A percentile compares a stretch with the other conserved stretches of the same genome.
Evolutionary conservation across 92 coral and sea anemone genomes (phyloP).

Genomic region (Porites lobata): DNA sequence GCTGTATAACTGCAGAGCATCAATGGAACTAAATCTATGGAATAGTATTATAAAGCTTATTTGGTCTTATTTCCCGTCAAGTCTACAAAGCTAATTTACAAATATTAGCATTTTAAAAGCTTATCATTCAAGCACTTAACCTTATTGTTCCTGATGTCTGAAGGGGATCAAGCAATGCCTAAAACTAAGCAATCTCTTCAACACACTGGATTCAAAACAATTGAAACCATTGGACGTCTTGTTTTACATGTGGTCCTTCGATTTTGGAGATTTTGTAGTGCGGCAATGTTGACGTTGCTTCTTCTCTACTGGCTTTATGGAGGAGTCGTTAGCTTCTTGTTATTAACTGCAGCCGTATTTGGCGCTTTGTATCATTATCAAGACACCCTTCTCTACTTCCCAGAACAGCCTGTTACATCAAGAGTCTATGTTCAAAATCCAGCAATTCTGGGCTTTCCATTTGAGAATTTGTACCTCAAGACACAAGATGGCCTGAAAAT

Average conservation of each 20-base stretch:
- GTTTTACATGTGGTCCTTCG: conserved; percentile 87
- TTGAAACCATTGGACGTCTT: conserved; percentile 88
- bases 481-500: conserved; percentile 95
- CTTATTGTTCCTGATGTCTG: conserved; percentile 53
- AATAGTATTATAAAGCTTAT: background rate
- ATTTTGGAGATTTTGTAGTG: conserved; percentile 97
- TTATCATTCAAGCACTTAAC: too few species aligned
- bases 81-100: too few species aligned
- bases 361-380: conserved; percentile 97
- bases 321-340: conserved; percentile 93
- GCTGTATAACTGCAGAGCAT: background rate
- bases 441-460: conserved; percentile 89
- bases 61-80: background rate
- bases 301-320: conserved; percentile 97
- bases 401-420: conserved; percentile 96
- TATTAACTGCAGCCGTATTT: conserved; percentile 92
- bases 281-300: conserved; percentile 90
- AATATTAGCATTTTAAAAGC: too few species aligned
- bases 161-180: conserved; percentile 72
- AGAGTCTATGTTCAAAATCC: conserved; percentile 97
- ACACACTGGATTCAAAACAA: conserved; percentile 94
- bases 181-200: conserved; percentile 75
- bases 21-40: background rate
- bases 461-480: conserved; percentile 88
- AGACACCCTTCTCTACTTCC: conserved; percentile 93